Conservation (phyloP, 2,888 invertebrate genomes). For the Drosophila conformis region DNA sequence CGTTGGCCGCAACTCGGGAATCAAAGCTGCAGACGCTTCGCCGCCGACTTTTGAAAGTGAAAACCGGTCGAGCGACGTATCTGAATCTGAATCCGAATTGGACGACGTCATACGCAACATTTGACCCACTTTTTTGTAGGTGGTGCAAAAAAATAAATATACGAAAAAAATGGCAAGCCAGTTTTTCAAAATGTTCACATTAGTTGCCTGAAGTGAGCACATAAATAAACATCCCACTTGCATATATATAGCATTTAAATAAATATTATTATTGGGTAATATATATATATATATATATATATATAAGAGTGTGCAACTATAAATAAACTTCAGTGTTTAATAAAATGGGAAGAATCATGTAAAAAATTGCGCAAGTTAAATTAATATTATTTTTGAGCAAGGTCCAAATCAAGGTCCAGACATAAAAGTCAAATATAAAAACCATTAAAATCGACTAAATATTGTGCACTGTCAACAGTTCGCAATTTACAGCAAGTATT, state of each 20-base stretch:
- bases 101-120: conserved; percentile 70
- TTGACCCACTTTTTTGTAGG: conserved; percentile 68
- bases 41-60: conserved; percentile 69
- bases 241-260: background rate
- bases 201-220: conserved; percentile 31
- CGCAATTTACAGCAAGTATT: background rate
- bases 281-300: conserved; percentile 1
- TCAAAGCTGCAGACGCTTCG: conserved; percentile 53
- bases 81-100: conserved; percentile 24
- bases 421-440: background rate
- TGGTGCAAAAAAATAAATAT: conserved; percentile 32
- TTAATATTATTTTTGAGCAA: conserved; percentile 9
- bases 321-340: conserved; percentile 23
- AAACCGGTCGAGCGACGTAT: conserved; percentile 55
- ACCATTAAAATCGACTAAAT: background rate
- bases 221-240: conserved; percentile 19
- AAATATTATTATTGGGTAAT: conserved; percentile 26
- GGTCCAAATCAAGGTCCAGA: conserved; percentile 3
- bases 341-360: background rate
- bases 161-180: conserved; percentile 63
- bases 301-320: background rate
- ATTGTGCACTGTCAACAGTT: background rate
- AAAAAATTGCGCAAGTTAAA: conserved; percentile 5
- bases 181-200: conserved; percentile 45
- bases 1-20: conserved; percentile 38